These are phyloP conservation scores for Pollimyrus isidori DNA, from an alignment of 2,113 vertebrate genomes.

Conservation along the genomic window DNA sequence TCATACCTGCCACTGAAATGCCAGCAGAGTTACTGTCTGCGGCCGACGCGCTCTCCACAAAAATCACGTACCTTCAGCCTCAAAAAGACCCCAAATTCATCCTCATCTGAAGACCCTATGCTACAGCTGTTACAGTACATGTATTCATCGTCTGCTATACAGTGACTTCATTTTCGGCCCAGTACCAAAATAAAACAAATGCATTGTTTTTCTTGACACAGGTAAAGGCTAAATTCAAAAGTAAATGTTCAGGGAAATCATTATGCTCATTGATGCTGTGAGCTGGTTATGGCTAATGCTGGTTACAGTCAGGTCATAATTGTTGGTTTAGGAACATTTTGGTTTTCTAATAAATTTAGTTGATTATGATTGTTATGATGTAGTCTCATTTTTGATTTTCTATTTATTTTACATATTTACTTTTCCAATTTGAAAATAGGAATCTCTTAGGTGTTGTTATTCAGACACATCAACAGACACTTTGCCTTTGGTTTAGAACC, in stretches of 20 bases:
- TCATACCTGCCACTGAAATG: constrained; percentile 89
- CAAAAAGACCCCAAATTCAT: not conserved
- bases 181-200: not conserved
- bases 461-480: not conserved
- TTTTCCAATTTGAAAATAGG: not conserved
- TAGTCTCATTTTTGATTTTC: not conserved
- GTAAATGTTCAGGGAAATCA: not conserved
- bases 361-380: not conserved
- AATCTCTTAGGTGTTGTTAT: not conserved
- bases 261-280: not conserved
- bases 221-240: not conserved
- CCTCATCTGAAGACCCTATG: not conserved
- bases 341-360: not conserved
- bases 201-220: not conserved
- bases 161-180: not conserved
- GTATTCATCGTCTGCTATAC: not conserved
- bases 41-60: too few species aligned
- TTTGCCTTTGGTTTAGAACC: not conserved
- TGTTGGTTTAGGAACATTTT: not conserved
- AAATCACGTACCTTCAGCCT: not conserved
- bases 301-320: not conserved
- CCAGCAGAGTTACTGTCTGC: constrained; percentile 20
- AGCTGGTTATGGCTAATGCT: not conserved
- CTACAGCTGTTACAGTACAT: not conserved
- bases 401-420: not conserved